These are phyloP conservation scores for Cryptocephalus primarius DNA, from an alignment of 2,888 invertebrate species.

Conservation along the genomic window DNA sequence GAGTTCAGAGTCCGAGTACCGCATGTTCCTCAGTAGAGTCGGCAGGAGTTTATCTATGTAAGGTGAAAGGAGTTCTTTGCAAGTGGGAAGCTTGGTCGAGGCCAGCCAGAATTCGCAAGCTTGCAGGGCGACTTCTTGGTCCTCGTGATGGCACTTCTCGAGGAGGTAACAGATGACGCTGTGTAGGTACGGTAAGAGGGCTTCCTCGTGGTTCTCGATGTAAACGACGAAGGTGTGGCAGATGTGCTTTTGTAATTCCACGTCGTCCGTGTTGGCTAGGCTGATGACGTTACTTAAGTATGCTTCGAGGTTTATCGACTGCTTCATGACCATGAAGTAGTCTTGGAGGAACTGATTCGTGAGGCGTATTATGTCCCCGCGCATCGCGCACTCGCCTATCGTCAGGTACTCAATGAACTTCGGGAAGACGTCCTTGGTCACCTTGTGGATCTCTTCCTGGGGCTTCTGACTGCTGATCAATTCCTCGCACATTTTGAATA, in stretches of 20 bases:
- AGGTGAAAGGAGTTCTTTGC: constrained; percentile 79
- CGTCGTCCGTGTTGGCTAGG: constrained; percentile 85
- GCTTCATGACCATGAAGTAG: constrained; percentile 27
- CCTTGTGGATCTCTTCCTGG: constrained; percentile 24
- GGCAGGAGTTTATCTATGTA: constrained; percentile 82
- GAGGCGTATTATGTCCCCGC: constrained; percentile 24
- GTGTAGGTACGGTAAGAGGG: constrained; percentile 89
- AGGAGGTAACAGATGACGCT: constrained; percentile 97
- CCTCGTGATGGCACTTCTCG: constrained; percentile 80
- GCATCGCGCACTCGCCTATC: constrained; percentile 23
- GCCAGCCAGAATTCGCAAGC: constrained; percentile 99
- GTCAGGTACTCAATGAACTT: constrained; percentile 24
- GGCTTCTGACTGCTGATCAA: constrained; percentile 40
- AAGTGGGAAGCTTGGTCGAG: constrained; percentile 85
- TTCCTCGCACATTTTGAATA: constrained; percentile 98
- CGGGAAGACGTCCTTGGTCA: constrained; percentile 27
- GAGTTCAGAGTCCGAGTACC: constrained; percentile 93
- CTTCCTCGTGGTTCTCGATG: constrained; percentile 79
- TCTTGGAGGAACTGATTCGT: constrained; percentile 34
- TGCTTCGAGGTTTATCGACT: constrained; percentile 26
- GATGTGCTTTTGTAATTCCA: constrained; percentile 93
- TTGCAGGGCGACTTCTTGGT: constrained; percentile 90
- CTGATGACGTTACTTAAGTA: constrained; percentile 78
- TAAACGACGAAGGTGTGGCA: constrained; percentile 94
- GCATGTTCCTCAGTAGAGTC: constrained; percentile 91